Evolutionary conservation across 1,140 invertebrate genomes (phyloP), one percentile per base, ranked within the genome.

Genomic region (Scaptomyza graminum): DNA sequence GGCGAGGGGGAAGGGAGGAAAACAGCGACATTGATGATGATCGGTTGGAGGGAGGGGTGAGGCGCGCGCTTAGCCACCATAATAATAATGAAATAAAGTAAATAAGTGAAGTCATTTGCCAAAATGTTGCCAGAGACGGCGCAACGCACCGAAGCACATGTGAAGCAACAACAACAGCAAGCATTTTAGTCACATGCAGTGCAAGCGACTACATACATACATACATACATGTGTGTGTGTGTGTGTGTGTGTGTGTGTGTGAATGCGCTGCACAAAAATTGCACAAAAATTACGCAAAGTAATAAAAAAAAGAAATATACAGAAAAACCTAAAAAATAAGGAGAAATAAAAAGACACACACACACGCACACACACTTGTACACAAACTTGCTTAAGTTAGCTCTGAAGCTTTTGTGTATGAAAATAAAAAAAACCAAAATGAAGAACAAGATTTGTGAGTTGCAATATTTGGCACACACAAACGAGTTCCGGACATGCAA

Each of bases 91-190:
- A n/a, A n/a, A n/a, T 41, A n/a, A 54, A 56, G 49, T 44, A 71
- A 79, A 64, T 83, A 72, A 78, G 81, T 90, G 74, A 89, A 90
- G 84, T 90, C 89, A 90, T 90, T 90, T 90, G 83, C 80, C 69
- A 65, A 85, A 85, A 87, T 75, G 60, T 61, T 75, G 55, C 39
- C 49, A 18, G 54, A 51, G n/a, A n/a, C n/a, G n/a, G n/a, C 52
- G 43, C 54, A 65, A 9, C 22, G 25, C 25, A 15, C 44, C 25
- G 47, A 63, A 76, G 31, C 73, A 79, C 80, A 84, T 83, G 76
- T 84, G 76, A 50, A 63, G 43, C 73, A 66, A 57, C 44, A 69
- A 47, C 44, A 50, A 43, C 49, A 12, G n/a, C 68, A 71, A 47
- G 31, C 52, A 39, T 61, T 66, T 62, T 64, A 74, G 70, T 77